These are phyloP conservation scores for Pungitius pungitius DNA, from an alignment of 2,113 vertebrate species.

Conservation along the genomic window DNA sequence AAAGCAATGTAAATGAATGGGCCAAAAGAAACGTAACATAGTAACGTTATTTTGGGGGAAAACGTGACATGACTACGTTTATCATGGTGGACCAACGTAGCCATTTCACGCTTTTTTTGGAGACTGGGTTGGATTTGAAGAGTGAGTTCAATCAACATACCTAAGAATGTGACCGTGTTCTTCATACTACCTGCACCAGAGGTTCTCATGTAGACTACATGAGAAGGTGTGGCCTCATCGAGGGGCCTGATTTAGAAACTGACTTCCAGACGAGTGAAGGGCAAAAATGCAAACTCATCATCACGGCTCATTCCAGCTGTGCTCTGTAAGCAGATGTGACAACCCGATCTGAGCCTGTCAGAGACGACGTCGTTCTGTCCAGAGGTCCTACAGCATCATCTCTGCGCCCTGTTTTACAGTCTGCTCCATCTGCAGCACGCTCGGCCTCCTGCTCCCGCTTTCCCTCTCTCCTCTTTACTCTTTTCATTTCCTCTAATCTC, in stretches of 20 bases:
- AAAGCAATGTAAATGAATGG: no score
- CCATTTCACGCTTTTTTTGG: no score
- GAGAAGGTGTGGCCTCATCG: neutral
- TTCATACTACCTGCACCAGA: neutral
- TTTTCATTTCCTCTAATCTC: constrained; percentile 79
- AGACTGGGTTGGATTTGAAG: no score
- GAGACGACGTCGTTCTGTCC: constrained; percentile 5
- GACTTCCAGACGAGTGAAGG: neutral
- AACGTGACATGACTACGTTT: no score
- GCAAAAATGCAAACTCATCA: neutral
- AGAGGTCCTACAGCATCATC: constrained; percentile 56
- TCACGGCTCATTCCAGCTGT: neutral
- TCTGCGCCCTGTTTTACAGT: constrained; percentile 69
- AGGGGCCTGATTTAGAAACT: neutral
- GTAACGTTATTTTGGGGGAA: no score
- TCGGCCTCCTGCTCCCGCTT: constrained; percentile 72
- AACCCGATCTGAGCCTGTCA: neutral
- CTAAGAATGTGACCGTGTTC: neutral
- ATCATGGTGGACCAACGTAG: no score
- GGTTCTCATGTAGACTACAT: neutral
- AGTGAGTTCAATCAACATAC: neutral
- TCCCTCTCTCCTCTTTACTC: constrained; percentile 74
- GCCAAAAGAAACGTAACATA: no score
- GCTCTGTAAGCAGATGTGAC: neutral
- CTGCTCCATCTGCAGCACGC: constrained; percentile 66